phyloP scores from a whole-genome alignment of 1,140 invertebrate species.

The Colletes gigas region DNA sequence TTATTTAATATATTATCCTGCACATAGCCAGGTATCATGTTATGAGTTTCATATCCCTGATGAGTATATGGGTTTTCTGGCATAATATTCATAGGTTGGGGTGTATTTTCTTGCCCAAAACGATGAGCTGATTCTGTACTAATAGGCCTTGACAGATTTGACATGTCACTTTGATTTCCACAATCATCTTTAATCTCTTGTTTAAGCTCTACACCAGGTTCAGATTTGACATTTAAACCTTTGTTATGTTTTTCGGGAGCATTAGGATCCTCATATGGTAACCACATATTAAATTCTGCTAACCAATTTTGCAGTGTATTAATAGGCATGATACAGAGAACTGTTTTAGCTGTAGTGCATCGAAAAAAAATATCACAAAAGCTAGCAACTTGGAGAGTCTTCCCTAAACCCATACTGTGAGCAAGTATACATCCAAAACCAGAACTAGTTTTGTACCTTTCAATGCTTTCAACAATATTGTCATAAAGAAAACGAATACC shows the following conservation, averaged over 20 bases:
- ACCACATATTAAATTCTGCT: slow-evolving; percentile 98
- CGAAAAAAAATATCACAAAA: slow-evolving; percentile 98
- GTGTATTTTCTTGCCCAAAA: slow-evolving; percentile 61
- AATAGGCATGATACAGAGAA: slow-evolving; percentile 98
- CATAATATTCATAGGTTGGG: slow-evolving; percentile 63
- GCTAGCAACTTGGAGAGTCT: slow-evolving; percentile 97
- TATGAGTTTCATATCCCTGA: slow-evolving; percentile 67
- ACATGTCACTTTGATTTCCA: slow-evolving; percentile 68
- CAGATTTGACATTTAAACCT: slow-evolving; percentile 60
- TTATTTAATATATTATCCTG: slow-evolving; percentile 67
- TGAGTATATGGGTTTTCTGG: slow-evolving; percentile 66
- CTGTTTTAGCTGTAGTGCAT: slow-evolving; percentile 92
- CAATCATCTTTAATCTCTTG: slow-evolving; percentile 75
- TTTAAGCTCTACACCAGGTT: slow-evolving; percentile 64
- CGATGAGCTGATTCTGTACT: slow-evolving; percentile 66
- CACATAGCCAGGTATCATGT: slow-evolving; percentile 65
- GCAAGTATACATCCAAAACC: slow-evolving; percentile 99
- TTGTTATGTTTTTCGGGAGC: slow-evolving; percentile 60
- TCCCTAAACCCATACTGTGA: slow-evolving; percentile 99
- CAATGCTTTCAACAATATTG: slow-evolving; percentile 96
- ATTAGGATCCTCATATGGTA: slow-evolving; percentile 83
- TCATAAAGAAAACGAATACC: slow-evolving; percentile 98
- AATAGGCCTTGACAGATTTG: slow-evolving; percentile 68
- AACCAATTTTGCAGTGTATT: slow-evolving; percentile 99
- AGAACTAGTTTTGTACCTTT: slow-evolving; percentile 92